Conservation (phyloP, 1,140 invertebrate species). For the Plodia interpunctella region DNA sequence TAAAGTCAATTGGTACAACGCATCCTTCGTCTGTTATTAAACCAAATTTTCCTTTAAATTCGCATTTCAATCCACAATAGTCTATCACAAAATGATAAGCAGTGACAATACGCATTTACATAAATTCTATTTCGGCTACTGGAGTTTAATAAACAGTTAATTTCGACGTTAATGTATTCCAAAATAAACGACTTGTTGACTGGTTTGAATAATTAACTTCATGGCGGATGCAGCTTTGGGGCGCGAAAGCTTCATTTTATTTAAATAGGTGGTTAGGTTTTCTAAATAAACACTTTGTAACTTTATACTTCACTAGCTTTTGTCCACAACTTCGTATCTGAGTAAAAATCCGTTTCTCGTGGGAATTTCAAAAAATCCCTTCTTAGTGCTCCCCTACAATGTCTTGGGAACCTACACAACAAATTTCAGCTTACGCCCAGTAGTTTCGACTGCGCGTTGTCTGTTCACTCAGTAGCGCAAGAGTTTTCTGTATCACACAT, state of each 20-base stretch:
- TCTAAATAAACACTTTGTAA: neutral
- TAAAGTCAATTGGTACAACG: too few relatives aligned
- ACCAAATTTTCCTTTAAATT: neutral
- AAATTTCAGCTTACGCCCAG: too few relatives aligned
- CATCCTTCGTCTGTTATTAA: neutral
- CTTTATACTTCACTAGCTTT: too few relatives aligned
- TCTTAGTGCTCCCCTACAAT: too few relatives aligned
- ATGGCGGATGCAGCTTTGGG: slow-evolving; percentile 13
- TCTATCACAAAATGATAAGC: slow-evolving; percentile 2
- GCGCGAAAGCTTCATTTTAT: neutral
- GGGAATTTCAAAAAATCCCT: too few relatives aligned
- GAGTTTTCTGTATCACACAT: too few relatives aligned
- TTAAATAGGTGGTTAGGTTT: slow-evolving; percentile 2
- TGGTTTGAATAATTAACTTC: slow-evolving; percentile 41
- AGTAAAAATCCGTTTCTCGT: neutral
- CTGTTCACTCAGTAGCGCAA: too few relatives aligned
- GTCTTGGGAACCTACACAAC: too few relatives aligned
- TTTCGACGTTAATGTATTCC: slow-evolving; percentile 31
- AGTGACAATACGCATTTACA: slow-evolving; percentile 16
- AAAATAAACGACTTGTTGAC: slow-evolving; percentile 35
- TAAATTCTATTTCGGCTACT: slow-evolving; percentile 14
- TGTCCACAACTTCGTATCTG: too few relatives aligned
- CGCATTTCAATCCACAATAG: neutral
- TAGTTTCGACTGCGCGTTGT: too few relatives aligned
- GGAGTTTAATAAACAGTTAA: slow-evolving; percentile 30